A percentile compares a stretch with the other conserved stretches of the same genome.
phyloP scores from a whole-genome alignment of 2,797 vertebrate species.

The Lepus oiostolus region DNA sequence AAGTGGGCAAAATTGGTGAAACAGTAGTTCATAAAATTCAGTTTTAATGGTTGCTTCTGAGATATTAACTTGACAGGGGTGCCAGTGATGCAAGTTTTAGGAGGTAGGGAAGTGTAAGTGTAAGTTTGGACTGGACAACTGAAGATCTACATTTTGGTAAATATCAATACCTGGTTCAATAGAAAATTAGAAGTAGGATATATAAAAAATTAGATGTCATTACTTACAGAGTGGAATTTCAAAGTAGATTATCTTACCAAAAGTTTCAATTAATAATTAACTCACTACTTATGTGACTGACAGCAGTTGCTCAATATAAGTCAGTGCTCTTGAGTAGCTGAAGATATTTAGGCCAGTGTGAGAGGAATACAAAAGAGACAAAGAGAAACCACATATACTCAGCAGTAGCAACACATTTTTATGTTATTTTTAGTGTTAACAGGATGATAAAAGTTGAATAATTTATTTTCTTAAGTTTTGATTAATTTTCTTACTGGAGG shows the following conservation, averaged over 20 bases:
- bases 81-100: not conserved
- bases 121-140: not conserved
- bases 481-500: slow-evolving; percentile 72
- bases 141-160: not conserved
- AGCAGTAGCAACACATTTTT: not conserved
- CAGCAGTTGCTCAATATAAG: not conserved
- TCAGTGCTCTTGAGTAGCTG: not conserved
- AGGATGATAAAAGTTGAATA: slow-evolving; percentile 65
- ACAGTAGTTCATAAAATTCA: not conserved
- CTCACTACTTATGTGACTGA: not conserved
- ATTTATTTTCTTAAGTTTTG: slow-evolving; percentile 70
- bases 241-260: not conserved
- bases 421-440: slow-evolving; percentile 47
- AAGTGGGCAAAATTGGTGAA: not conserved
- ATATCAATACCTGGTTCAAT: not conserved
- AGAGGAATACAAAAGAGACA: not conserved
- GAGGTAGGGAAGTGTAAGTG: not conserved
- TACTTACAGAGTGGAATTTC: not conserved
- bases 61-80: not conserved
- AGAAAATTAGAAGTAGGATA: not conserved
- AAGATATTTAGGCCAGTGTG: not conserved
- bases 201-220: not conserved
- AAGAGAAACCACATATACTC: not conserved
- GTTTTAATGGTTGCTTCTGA: not conserved
- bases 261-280: not conserved